phyloP scores from a whole-genome alignment of 23 tunicate genomes.

The Oikopleura vanhoeffeni region DNA sequence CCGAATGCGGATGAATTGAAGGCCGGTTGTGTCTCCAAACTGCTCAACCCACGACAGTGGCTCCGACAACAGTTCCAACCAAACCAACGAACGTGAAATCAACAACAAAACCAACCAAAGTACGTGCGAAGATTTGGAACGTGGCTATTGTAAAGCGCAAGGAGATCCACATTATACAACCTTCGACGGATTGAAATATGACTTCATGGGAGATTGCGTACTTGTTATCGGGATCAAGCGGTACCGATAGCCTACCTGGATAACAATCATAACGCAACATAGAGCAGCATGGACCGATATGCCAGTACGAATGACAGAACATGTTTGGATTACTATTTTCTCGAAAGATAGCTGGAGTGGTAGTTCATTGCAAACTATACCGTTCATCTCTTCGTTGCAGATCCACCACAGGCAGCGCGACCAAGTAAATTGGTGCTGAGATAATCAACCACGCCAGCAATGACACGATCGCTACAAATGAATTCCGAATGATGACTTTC shows the following conservation, averaged over 20 bases:
- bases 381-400: background rate
- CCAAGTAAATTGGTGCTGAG: background rate
- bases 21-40: too few relatives aligned
- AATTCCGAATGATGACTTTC: background rate
- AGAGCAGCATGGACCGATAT: slow-evolving; percentile 2
- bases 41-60: too few relatives aligned
- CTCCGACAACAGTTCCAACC: too few relatives aligned
- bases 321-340: background rate
- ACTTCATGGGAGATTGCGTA: slow-evolving; percentile 28
- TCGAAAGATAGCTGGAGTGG: background rate
- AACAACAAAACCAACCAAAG: too few relatives aligned
- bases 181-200: slow-evolving; percentile 17
- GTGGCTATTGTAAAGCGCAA: too few relatives aligned
- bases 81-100: too few relatives aligned
- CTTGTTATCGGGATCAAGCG: slow-evolving; percentile 11
- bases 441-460: background rate
- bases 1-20: too few relatives aligned
- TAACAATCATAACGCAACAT: slow-evolving; percentile 13
- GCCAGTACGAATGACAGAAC: slow-evolving; percentile 14
- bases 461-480: background rate
- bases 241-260: background rate
- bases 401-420: background rate
- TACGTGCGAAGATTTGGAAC: too few relatives aligned
- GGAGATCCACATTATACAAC: slow-evolving; percentile 30
- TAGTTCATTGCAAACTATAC: background rate